These are phyloP conservation scores for Tiliacea aurago DNA, from an alignment of 2,888 invertebrate genomes.

Conservation along the genomic window DNA sequence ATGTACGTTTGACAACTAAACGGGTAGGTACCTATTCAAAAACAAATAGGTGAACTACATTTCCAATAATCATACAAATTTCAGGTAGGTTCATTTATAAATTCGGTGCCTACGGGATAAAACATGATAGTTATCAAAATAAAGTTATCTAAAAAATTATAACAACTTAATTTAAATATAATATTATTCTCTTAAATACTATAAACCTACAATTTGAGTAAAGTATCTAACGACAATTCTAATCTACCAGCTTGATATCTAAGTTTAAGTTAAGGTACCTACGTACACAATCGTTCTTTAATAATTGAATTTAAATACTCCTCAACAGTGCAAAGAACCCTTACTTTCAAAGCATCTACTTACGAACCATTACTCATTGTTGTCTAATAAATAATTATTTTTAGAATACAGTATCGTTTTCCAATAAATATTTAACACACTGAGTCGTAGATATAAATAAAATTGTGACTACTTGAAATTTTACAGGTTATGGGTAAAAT, in stretches of 20 bases:
- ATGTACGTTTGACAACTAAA: conserved; percentile 66
- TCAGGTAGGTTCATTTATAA: conserved; percentile 73
- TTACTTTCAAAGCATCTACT: conserved; percentile 68
- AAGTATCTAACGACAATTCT: conserved; percentile 85
- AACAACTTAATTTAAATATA: conserved; percentile 72
- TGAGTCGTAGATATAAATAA: conserved; percentile 46
- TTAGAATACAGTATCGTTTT: conserved; percentile 41
- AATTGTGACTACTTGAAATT: conserved; percentile 49
- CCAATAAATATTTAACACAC: conserved; percentile 50
- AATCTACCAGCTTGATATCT: conserved; percentile 77
- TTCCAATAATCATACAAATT: conserved; percentile 71
- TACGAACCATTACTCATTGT: conserved; percentile 57
- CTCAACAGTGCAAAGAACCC: conserved; percentile 65
- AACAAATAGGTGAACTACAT: conserved; percentile 71
- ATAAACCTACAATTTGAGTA: conserved; percentile 80
- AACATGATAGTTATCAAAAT: conserved; percentile 86
- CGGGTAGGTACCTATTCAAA: conserved; percentile 70
- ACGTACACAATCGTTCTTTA: conserved; percentile 65
- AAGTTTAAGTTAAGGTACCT: conserved; percentile 67
- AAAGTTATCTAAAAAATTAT: conserved; percentile 84
- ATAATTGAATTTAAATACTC: conserved; percentile 69
- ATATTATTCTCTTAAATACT: conserved; percentile 71
- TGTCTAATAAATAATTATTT: conserved; percentile 51
- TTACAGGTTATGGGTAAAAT: conserved; percentile 39
- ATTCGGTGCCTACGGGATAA: conserved; percentile 76